These are phyloP conservation scores for Acanthosepion lycidas DNA, from an alignment of 2,888 invertebrate species.

Conservation along the genomic window DNA sequence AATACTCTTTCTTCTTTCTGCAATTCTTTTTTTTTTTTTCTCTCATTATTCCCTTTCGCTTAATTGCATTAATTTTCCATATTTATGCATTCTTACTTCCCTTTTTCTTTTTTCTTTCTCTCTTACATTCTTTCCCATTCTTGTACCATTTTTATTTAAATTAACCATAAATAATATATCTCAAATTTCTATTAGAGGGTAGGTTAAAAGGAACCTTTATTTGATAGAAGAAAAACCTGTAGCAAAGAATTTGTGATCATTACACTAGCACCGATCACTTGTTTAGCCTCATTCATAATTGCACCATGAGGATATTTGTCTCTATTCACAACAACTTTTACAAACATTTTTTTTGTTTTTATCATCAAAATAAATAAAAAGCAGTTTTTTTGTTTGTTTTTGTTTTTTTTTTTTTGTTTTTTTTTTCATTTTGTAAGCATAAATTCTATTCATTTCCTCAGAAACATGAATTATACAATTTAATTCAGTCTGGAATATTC, in stretches of 20 bases:
- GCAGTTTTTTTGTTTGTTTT: background rate
- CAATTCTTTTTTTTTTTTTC: too few species aligned
- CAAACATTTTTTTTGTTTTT: background rate
- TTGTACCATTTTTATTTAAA: background rate
- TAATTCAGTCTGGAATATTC: background rate
- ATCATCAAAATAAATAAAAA: background rate
- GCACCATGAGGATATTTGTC: background rate
- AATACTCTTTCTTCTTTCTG: too few species aligned
- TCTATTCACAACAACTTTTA: background rate
- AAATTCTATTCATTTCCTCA: background rate
- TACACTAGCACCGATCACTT: background rate
- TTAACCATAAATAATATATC: background rate
- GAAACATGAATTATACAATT: background rate
- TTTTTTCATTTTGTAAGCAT: background rate
- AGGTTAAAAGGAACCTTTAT: background rate
- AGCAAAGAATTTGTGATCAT: background rate
- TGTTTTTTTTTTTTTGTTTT: background rate
- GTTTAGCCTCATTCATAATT: background rate
- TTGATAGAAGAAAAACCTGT: background rate
- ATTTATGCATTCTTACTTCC: background rate
- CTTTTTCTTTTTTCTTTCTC: background rate
- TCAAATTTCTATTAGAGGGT: background rate
- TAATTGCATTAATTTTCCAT: too few species aligned
- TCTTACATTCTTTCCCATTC: background rate
- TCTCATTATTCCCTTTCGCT: too few species aligned